phyloP scores from a whole-genome alignment of 2,888 invertebrate species.

The Dolichomitus sp. region DNA sequence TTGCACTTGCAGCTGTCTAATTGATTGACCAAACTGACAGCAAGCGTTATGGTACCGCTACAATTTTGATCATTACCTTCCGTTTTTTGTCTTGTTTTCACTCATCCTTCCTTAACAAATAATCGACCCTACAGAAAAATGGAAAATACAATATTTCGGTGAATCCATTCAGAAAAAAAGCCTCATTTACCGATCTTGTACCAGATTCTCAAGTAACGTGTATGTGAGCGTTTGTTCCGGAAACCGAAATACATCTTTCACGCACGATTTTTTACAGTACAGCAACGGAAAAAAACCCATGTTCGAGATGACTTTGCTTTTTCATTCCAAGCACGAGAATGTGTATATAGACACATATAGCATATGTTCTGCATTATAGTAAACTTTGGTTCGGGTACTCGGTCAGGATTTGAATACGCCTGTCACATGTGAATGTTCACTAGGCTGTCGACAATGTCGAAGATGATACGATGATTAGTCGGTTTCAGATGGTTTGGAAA shows the following conservation, averaged over 20 bases:
- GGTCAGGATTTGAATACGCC: slow-evolving; percentile 22
- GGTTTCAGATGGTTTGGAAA: slow-evolving; percentile 19
- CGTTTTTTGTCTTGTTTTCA: background rate
- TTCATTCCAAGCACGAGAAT: background rate
- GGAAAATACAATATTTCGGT: background rate
- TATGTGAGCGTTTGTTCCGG: slow-evolving; percentile 4
- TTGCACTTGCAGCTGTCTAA: background rate
- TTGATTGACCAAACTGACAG: background rate
- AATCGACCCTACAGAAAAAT: background rate
- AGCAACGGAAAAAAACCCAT: slow-evolving; percentile 3
- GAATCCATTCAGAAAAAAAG: background rate
- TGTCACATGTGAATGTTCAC: background rate
- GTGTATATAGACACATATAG: background rate
- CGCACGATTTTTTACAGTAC: slow-evolving; percentile 4
- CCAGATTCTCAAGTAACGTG: slow-evolving; percentile 4
- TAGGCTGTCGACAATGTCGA: slow-evolving; percentile 4
- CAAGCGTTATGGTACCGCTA: background rate
- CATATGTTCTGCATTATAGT: background rate
- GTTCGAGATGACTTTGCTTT: slow-evolving; percentile 23
- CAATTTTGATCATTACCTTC: background rate
- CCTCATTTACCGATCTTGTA: slow-evolving; percentile 5
- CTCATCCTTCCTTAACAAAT: background rate
- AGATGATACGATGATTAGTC: slow-evolving; percentile 19
- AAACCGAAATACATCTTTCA: slow-evolving; percentile 31
- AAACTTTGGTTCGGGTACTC: slow-evolving; percentile 3